phyloP scores from a whole-genome alignment of 2,797 vertebrate genomes.

The Peromyscus melanophrys region DNA sequence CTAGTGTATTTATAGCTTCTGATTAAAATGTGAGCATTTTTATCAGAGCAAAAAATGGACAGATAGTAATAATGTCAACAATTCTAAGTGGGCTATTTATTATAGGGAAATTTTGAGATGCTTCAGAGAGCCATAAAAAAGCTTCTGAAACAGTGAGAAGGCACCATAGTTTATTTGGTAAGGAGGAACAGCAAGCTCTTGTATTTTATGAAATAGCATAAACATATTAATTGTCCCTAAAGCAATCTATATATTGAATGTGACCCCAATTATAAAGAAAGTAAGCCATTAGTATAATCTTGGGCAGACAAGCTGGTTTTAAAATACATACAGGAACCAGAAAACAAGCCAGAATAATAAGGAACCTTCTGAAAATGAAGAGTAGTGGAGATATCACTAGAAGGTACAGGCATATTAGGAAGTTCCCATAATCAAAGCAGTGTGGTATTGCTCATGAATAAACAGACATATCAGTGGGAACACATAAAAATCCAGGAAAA shows the following conservation, averaged over 20 bases:
- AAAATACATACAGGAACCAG: neutral
- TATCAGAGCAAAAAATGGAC: neutral
- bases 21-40: neutral
- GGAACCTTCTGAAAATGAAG: constrained; percentile 39
- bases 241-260: neutral
- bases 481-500: neutral
- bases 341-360: neutral
- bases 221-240: neutral
- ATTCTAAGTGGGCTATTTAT: neutral
- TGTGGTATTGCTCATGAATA: neutral
- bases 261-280: neutral
- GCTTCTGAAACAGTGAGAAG: neutral
- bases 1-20: neutral
- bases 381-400: neutral
- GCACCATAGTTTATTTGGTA: neutral
- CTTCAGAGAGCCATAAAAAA: neutral
- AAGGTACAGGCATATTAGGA: constrained; percentile 13
- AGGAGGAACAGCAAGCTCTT: neutral
- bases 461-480: neutral
- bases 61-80: neutral
- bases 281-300: neutral
- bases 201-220: neutral
- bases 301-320: neutral
- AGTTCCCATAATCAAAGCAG: constrained; percentile 1
- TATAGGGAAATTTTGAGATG: neutral